Conservation (phyloP, 1,140 invertebrate genomes). For the Papilio aristodemus region DNA sequence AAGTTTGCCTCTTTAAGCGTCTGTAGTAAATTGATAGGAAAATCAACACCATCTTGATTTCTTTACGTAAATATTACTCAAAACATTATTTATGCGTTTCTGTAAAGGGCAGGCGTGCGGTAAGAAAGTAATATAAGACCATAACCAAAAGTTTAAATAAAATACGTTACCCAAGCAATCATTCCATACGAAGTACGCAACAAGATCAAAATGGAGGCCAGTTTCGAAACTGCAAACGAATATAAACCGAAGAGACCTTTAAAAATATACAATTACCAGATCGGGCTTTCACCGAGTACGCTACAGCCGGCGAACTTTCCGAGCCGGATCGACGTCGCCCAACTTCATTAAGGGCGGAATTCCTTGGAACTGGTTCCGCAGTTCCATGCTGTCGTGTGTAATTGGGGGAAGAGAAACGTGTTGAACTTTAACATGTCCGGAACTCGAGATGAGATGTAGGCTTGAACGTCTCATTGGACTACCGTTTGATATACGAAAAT, state of each 20-base stretch:
- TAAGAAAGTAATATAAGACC: not conserved
- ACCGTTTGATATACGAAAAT: not conserved
- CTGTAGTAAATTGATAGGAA: no score
- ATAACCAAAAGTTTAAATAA: not conserved
- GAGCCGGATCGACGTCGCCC: constrained; percentile 14
- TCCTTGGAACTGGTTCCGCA: constrained; percentile 14
- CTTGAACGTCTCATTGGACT: not conserved
- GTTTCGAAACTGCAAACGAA: constrained; percentile 2
- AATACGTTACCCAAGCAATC: not conserved
- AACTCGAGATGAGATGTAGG: constrained; percentile 4
- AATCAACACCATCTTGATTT: no score
- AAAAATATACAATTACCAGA: constrained; percentile 19
- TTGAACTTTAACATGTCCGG: constrained; percentile 13
- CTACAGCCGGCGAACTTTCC: constrained; percentile 6
- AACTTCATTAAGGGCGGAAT: constrained; percentile 31
- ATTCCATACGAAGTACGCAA: not conserved
- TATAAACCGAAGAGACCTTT: constrained; percentile 7
- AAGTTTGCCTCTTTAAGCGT: no score
- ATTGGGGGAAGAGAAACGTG: constrained; percentile 18
- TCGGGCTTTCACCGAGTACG: constrained; percentile 19
- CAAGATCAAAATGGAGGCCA: not conserved
- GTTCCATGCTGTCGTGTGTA: constrained; percentile 4
- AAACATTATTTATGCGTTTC: no score
- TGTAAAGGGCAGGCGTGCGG: not conserved
- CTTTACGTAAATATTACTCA: no score